Evolutionary conservation across 2,113 vertebrate genomes (phyloP).

Genomic region (Seriola quinqueradiata): DNA sequence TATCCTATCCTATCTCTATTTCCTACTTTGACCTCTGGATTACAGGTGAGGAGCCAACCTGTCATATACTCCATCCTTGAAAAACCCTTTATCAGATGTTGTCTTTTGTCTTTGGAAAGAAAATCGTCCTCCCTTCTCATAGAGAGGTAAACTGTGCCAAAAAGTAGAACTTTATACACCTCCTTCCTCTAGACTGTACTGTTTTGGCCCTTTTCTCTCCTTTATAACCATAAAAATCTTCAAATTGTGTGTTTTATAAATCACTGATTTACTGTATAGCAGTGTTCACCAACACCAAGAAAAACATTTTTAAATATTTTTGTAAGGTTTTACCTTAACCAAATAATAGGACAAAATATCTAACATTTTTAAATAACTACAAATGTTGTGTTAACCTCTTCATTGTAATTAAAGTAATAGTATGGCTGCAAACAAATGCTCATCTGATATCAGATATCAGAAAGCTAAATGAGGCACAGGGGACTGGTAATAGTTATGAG

Average conservation of each 20-base stretch:
- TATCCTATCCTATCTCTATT: neutral
- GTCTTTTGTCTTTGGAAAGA: slow-evolving; percentile 32
- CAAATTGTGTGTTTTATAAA: slow-evolving; percentile 5
- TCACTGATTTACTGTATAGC: neutral
- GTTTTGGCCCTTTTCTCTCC: slow-evolving; percentile 19
- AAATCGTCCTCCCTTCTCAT: neutral
- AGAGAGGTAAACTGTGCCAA: slow-evolving; percentile 32
- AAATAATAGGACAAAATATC: slow-evolving; percentile 1
- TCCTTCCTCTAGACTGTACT: slow-evolving; percentile 24
- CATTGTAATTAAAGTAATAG: neutral
- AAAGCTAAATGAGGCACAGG: slow-evolving; percentile 8
- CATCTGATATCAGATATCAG: neutral
- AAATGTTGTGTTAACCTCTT: neutral
- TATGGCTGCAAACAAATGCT: slow-evolving; percentile 12
- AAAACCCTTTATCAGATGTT: slow-evolving; percentile 31
- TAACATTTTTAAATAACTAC: neutral
- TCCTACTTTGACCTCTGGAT: slow-evolving; percentile 7
- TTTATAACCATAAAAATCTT: slow-evolving; percentile 47
- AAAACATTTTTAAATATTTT: slow-evolving; percentile 6
- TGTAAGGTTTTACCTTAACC: neutral
- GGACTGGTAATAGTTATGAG: slow-evolving; percentile 18
- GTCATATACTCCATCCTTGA: neutral
- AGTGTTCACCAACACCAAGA: neutral
- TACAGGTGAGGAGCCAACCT: slow-evolving; percentile 19
- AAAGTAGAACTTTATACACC: slow-evolving; percentile 41